These are phyloP conservation scores for Drosophila lowei DNA, from an alignment of 1,140 invertebrate genomes.

Conservation along the genomic window DNA sequence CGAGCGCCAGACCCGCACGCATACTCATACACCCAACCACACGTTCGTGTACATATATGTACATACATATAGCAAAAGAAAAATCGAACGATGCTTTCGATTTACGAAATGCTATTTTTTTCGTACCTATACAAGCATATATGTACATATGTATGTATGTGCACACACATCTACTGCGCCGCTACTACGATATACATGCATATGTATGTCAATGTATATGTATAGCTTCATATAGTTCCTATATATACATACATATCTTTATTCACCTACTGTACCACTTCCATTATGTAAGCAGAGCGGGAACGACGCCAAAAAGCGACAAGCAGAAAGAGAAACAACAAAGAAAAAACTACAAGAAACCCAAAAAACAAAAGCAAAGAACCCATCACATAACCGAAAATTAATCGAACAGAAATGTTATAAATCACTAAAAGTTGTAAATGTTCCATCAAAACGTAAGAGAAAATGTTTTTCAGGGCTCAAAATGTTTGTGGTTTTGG, in stretches of 20 bases:
- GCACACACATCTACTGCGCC: slow-evolving; percentile 41
- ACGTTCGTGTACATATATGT: slow-evolving; percentile 29
- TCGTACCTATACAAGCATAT: slow-evolving; percentile 34
- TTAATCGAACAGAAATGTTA: slow-evolving; percentile 72
- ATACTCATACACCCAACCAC: slow-evolving; percentile 42
- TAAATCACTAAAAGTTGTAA: slow-evolving; percentile 66
- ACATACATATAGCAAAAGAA: slow-evolving; percentile 49
- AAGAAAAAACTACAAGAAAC: slow-evolving; percentile 31
- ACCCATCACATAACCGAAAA: slow-evolving; percentile 44
- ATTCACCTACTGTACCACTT: slow-evolving; percentile 78
- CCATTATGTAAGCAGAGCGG: slow-evolving; percentile 72
- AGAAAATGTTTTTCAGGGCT: slow-evolving; percentile 14
- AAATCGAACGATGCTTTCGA: slow-evolving; percentile 29
- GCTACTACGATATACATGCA: slow-evolving; percentile 45
- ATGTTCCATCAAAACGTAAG: slow-evolving; percentile 56
- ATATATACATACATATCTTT: slow-evolving; percentile 49
- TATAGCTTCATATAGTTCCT: slow-evolving; percentile 28
- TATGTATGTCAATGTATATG: slow-evolving; percentile 50
- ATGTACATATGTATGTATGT: slow-evolving; percentile 37
- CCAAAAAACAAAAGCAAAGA: slow-evolving; percentile 30
- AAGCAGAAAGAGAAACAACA: slow-evolving; percentile 45
- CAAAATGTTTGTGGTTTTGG: slow-evolving; percentile 10
- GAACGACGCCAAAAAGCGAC: slow-evolving; percentile 52
- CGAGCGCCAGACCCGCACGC: slow-evolving; percentile 58
- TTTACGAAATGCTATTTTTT: slow-evolving; percentile 25